Conservation (phyloP, 2,797 vertebrate genomes). For the Phrynocephalus forsythii region DNA sequence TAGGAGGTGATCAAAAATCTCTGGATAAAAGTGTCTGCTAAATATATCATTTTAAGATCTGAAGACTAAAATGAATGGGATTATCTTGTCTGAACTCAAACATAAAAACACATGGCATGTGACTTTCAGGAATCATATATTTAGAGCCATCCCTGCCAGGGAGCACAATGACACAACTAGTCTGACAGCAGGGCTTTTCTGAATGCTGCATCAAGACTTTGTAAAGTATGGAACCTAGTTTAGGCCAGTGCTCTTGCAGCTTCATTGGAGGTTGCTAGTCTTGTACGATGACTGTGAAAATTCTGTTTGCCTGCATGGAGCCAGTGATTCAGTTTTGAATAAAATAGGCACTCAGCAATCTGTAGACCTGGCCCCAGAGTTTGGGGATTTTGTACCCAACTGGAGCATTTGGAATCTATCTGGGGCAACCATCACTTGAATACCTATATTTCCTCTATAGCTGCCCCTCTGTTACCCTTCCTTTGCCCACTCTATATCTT, state of each 20-base stretch:
- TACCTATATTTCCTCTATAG: not conserved
- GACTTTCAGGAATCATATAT: not conserved
- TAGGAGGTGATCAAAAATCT: too few species aligned
- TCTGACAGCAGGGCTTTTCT: not conserved
- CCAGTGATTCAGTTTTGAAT: not conserved
- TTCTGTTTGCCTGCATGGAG: not conserved
- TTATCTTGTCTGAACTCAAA: not conserved
- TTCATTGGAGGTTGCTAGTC: not conserved
- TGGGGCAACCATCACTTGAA: not conserved
- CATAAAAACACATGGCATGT: not conserved
- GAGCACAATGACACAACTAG: not conserved
- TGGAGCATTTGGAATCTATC: not conserved
- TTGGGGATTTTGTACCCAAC: not conserved
- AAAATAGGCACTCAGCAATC: not conserved
- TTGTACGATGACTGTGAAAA: not conserved
- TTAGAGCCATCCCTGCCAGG: not conserved
- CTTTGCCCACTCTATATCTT: not conserved
- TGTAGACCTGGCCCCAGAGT: not conserved
- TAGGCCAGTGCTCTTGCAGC: not conserved
- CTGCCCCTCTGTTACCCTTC: too few species aligned
- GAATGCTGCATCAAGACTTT: not conserved
- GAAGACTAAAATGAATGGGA: not conserved
- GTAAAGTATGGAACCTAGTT: not conserved
- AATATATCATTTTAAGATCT: not conserved
- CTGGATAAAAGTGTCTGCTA: too few species aligned